Evolutionary conservation across 2,888 invertebrate genomes (phyloP), one percentile per base, ranked within the genome.

Genomic region (Thecophora atra): DNA sequence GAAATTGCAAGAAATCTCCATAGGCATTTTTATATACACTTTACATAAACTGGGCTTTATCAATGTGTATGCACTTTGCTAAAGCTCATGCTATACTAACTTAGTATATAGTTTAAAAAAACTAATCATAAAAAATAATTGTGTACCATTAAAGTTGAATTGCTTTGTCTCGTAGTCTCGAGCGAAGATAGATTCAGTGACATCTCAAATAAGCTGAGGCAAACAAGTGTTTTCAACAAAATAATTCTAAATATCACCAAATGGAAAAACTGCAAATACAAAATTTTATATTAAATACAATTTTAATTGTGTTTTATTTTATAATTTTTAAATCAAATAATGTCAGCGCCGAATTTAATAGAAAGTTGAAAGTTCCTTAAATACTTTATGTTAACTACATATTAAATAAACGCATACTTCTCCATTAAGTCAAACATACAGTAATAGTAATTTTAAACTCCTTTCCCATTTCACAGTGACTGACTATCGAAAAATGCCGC

Each of bases 401-500:
- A 24, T 58, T 19, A 26, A 5, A 58, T 15, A 24, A 58, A 58
- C 4, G 26, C 15, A 1, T 30, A 30, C n/a, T 15, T 1, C 2
- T 37, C 60, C 13, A 24, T 47, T 47, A 47, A 47, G 11, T n/a
- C 47, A 47, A 17, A 47, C 17, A 44, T 1, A 47, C 1, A n/a
- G n/a, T 1, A 1, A 11, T 17, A 47, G 2, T 64, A 26, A 51
- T 65, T 7, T 19, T n/a, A 42, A 60, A 56, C 51, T 28, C 44
- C 11, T 15, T 47, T 58, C 17, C 19, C 42, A 19, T 44, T 51
- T 56, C 54, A 60, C 24, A 84, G 84, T 81, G 70, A 81, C 83
- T 3, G 75, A 72, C 4, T 81, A 81, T 42, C 78, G 76, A 44
- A 70, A 77, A 73, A 81, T 85, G 81, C 85, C 85, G 0, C 75